phyloP scores from a whole-genome alignment of 2,888 invertebrate species.

The Hyalella azteca region DNA sequence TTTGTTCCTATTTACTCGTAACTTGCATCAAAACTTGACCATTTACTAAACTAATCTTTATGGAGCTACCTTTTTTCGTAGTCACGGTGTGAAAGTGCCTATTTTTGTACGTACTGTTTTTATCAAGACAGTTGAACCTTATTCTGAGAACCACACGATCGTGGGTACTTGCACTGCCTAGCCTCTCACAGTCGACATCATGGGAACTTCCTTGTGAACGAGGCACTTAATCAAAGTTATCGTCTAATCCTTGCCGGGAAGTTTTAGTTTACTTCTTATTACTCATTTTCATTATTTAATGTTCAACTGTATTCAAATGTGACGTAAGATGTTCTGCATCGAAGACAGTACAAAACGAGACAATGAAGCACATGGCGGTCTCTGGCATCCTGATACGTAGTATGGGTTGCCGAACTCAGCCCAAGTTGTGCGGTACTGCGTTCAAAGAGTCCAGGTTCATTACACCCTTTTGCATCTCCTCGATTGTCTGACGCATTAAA shows the following conservation, averaged over 20 bases:
- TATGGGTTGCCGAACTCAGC: background rate
- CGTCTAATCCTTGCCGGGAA: background rate
- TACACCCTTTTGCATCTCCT: slow-evolving; percentile 11
- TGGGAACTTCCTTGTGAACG: slow-evolving; percentile 22
- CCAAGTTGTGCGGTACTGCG: background rate
- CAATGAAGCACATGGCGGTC: background rate
- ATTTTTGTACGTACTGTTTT: too few relatives aligned
- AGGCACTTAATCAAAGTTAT: background rate
- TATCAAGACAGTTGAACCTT: too few relatives aligned
- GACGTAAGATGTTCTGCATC: background rate
- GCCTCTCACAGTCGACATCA: slow-evolving; percentile 12
- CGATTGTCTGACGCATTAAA: background rate
- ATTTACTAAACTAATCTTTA: too few relatives aligned
- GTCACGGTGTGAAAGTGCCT: too few relatives aligned
- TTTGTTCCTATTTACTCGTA: background rate
- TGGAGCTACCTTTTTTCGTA: too few relatives aligned
- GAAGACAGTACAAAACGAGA: background rate
- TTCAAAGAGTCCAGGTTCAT: slow-evolving; percentile 24
- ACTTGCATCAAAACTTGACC: background rate
- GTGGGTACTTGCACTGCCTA: background rate
- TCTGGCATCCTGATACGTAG: background rate
- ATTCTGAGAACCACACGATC: background rate
- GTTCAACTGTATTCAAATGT: background rate
- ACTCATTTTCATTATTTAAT: background rate
- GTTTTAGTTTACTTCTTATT: background rate